Percentiles rank a stretch among this genome's conserved stretches.
Evolutionary conservation across 2,888 invertebrate genomes (phyloP).

Genomic region (Ichneumoninae sp.): DNA sequence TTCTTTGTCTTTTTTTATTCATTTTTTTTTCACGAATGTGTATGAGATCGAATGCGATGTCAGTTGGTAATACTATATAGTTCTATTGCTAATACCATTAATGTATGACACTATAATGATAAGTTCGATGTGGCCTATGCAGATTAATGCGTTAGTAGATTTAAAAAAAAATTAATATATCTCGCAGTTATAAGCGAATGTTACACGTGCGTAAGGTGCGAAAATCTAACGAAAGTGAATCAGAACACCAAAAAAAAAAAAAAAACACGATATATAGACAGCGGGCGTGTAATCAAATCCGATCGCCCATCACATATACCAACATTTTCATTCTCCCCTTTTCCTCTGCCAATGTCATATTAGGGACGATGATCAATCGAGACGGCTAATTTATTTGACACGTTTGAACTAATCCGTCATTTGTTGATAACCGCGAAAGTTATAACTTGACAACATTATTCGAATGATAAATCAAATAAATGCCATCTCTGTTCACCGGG

Average conservation of each 20-base stretch:
- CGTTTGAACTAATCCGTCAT: slow-evolving; percentile 3
- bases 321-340: slow-evolving; percentile 26
- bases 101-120: slow-evolving; percentile 55
- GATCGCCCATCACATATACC: slow-evolving; percentile 38
- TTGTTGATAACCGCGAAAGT: background rate
- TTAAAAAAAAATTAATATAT: slow-evolving; percentile 27
- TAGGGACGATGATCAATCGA: background rate
- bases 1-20: slow-evolving; percentile 2
- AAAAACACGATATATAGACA: slow-evolving; percentile 24
- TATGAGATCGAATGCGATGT: slow-evolving; percentile 49
- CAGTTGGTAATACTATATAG: slow-evolving; percentile 34
- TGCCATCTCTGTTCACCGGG: background rate
- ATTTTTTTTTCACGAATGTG: slow-evolving; percentile 34
- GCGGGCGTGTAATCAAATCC: slow-evolving; percentile 60
- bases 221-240: slow-evolving; percentile 56
- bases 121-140: slow-evolving; percentile 69
- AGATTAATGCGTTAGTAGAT: slow-evolving; percentile 59
- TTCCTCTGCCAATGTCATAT: slow-evolving; percentile 27
- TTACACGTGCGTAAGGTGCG: slow-evolving; percentile 37
- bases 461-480: slow-evolving; percentile 5
- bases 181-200: slow-evolving; percentile 23
- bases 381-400: background rate
- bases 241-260: slow-evolving; percentile 52
- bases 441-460: background rate
- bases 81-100: slow-evolving; percentile 50